Percentiles rank a stretch among this genome's conserved stretches.
phyloP scores from a whole-genome alignment of 2,113 vertebrate genomes.

The Petaurus breviceps region DNA sequence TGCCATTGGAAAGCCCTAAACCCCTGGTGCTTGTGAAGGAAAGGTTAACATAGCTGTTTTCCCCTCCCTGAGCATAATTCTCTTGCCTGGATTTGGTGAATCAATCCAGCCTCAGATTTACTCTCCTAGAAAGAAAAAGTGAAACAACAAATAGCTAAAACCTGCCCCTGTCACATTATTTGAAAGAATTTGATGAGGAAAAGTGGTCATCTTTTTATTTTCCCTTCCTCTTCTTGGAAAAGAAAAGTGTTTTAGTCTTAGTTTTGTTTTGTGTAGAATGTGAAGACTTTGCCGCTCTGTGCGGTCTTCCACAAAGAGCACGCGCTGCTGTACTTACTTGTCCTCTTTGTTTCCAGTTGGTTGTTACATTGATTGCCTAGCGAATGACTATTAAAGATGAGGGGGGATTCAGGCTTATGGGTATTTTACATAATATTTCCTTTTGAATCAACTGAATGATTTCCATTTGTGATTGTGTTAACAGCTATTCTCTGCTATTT shows the following conservation, averaged over 20 bases:
- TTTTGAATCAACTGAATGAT: neutral
- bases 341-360: neutral
- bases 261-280: constrained; percentile 12
- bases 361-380: neutral
- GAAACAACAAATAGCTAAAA: neutral
- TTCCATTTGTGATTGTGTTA: constrained; percentile 41
- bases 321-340: neutral
- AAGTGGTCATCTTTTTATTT: neutral
- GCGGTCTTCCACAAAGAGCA: constrained; percentile 11
- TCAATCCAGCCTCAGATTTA: neutral
- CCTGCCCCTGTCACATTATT: neutral
- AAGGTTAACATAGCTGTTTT: neutral
- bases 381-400: neutral
- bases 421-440: constrained; percentile 10
- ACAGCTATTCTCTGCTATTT: neutral
- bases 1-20: neutral
- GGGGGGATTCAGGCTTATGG: neutral
- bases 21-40: neutral
- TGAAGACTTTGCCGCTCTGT: constrained; percentile 20
- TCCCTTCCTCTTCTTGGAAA: constrained; percentile 1
- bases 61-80: neutral
- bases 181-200: neutral
- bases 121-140: constrained; percentile 24
- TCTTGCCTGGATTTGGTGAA: neutral
- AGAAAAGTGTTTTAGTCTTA: neutral